A percentile compares a stretch with the other conserved stretches of the same genome.
Conservation (phyloP, 2,797 vertebrate species). For the Anas capensis region DNA sequence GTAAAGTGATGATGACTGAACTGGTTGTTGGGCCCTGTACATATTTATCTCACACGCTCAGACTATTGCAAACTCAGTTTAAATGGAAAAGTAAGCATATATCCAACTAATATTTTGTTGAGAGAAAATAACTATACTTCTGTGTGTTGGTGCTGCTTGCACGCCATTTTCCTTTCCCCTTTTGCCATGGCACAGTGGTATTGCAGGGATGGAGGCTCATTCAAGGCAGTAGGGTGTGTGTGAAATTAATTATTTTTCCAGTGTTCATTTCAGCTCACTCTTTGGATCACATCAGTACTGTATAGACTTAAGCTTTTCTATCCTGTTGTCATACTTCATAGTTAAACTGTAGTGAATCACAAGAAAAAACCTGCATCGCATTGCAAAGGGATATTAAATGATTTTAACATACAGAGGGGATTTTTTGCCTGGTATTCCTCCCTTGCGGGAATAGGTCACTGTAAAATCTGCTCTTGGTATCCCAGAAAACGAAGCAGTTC, state of each 20-base stretch:
- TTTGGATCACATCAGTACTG: background rate
- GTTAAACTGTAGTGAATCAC: background rate
- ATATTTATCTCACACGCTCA: constrained; percentile 11
- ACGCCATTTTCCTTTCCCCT: background rate
- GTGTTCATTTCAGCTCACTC: background rate
- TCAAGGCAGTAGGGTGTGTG: background rate
- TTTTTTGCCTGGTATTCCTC: background rate
- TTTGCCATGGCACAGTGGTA: background rate
- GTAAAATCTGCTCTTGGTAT: background rate
- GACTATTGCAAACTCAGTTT: background rate
- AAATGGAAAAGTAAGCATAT: background rate
- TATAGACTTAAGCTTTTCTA: background rate
- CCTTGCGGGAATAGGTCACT: background rate
- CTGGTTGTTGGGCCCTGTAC: background rate
- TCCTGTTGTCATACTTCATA: background rate
- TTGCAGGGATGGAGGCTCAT: background rate
- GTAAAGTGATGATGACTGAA: constrained; percentile 21
- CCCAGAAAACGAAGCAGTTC: background rate
- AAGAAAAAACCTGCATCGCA: background rate
- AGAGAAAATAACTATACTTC: background rate
- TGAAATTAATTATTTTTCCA: background rate
- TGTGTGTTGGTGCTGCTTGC: background rate
- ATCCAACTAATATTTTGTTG: background rate
- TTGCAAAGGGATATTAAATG: background rate
- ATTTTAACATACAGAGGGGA: background rate